Conservation (phyloP, 2,888 invertebrate genomes). For the Chelonus formosanus region DNA sequence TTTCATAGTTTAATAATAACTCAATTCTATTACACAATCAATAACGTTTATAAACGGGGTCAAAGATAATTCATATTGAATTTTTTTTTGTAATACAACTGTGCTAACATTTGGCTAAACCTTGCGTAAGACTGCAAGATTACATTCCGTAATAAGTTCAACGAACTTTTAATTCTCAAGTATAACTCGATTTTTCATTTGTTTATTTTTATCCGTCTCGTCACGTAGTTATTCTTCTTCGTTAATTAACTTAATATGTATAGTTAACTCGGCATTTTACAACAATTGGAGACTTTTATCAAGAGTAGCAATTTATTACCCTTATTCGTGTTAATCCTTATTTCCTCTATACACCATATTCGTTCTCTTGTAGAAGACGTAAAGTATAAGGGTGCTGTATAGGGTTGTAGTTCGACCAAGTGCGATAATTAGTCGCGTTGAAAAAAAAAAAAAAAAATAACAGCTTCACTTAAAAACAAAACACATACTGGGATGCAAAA, state of each 20-base stretch:
- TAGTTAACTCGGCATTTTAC: not conserved
- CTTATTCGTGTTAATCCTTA: too few relatives aligned
- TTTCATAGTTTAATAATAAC: constrained; percentile 5
- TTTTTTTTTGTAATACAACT: constrained; percentile 15
- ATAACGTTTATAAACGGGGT: constrained; percentile 7
- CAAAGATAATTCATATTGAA: constrained; percentile 18
- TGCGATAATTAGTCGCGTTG: constrained; percentile 55
- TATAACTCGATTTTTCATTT: not conserved
- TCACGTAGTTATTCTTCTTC: not conserved
- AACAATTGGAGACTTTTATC: constrained; percentile 1
- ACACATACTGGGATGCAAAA: not conserved
- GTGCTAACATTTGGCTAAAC: constrained; percentile 1
- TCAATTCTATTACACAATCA: constrained; percentile 12
- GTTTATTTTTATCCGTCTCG: not conserved
- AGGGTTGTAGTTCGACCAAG: constrained; percentile 49
- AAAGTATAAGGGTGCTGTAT: constrained; percentile 13
- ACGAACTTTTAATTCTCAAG: constrained; percentile 4
- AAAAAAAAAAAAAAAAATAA: too few relatives aligned
- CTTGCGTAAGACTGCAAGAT: constrained; percentile 3
- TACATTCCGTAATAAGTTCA: constrained; percentile 1
- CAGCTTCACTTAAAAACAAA: too few relatives aligned
- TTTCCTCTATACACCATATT: too few relatives aligned
- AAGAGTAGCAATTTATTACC: constrained; percentile 2
- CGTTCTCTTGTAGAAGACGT: too few relatives aligned
- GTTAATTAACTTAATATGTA: not conserved